These are phyloP conservation scores for Drosophila aff. DNA, from an alignment of 1,140 invertebrate genomes.

Conservation along the genomic window DNA sequence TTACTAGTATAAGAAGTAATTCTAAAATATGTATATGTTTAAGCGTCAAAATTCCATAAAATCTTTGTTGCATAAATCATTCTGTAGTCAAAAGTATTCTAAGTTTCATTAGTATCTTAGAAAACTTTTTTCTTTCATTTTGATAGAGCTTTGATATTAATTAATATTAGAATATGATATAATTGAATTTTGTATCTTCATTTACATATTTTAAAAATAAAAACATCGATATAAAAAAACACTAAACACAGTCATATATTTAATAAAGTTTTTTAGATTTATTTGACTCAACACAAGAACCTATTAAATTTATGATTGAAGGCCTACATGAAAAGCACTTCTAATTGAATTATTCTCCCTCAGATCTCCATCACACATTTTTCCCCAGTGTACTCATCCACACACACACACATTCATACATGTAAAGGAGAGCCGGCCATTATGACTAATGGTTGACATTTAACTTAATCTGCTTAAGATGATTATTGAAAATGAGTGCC, in stretches of 20 bases:
- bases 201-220: not conserved
- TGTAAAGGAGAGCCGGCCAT: slow-evolving; percentile 69
- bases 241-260: too few relatives aligned
- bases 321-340: too few relatives aligned
- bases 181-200: not conserved
- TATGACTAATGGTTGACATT: slow-evolving; percentile 84
- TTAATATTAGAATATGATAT: not conserved
- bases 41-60: too few relatives aligned
- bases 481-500: slow-evolving; percentile 84
- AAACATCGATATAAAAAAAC: too few relatives aligned
- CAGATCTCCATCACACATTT: not conserved
- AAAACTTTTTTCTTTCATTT: not conserved
- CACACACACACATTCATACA: slow-evolving; percentile 21
- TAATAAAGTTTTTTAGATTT: not conserved
- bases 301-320: too few relatives aligned
- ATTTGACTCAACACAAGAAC: too few relatives aligned
- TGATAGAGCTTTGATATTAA: too few relatives aligned
- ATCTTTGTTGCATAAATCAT: too few relatives aligned
- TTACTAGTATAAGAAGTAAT: too few relatives aligned
- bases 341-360: not conserved
- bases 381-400: not conserved
- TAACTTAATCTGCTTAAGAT: slow-evolving; percentile 84
- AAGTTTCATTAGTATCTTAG: too few relatives aligned
- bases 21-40: too few relatives aligned
- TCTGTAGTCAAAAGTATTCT: too few relatives aligned